These are phyloP conservation scores for Phylloscopus collybita DNA, from an alignment of 2,797 vertebrate species.

Conservation along the genomic window DNA sequence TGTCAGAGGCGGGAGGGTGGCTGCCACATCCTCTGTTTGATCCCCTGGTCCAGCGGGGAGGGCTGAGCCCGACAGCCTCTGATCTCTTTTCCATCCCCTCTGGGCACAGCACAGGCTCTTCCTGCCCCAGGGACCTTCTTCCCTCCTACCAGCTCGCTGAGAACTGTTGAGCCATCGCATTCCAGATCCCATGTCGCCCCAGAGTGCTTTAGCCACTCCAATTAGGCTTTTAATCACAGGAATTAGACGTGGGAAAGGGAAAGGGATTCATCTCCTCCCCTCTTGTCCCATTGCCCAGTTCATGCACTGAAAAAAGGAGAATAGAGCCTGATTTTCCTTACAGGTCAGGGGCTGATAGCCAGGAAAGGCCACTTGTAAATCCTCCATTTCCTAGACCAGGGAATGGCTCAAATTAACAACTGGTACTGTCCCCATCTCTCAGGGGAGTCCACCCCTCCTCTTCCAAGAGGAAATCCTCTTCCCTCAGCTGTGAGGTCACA, in stretches of 20 bases:
- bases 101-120: neutral
- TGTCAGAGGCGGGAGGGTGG: neutral
- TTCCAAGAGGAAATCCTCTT: slow-evolving; percentile 41
- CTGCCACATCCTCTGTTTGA: neutral
- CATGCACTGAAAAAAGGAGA: neutral
- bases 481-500: neutral
- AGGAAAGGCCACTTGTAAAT: slow-evolving; percentile 10
- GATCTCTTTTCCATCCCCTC: neutral
- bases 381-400: neutral
- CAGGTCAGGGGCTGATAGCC: neutral
- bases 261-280: slow-evolving; percentile 10
- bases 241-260: slow-evolving; percentile 38
- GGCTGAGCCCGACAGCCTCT: neutral
- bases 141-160: neutral
- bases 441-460: neutral
- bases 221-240: slow-evolving; percentile 43
- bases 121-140: neutral
- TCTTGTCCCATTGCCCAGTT: neutral
- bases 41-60: neutral
- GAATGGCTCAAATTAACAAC: neutral
- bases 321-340: neutral
- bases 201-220: neutral
- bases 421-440: neutral
- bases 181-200: neutral
- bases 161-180: slow-evolving; percentile 36